A percentile compares a stretch with the other conserved stretches of the same genome.
These are phyloP conservation scores for Phyto melanocephala DNA, from an alignment of 2,888 invertebrate species.

Conservation along the genomic window DNA sequence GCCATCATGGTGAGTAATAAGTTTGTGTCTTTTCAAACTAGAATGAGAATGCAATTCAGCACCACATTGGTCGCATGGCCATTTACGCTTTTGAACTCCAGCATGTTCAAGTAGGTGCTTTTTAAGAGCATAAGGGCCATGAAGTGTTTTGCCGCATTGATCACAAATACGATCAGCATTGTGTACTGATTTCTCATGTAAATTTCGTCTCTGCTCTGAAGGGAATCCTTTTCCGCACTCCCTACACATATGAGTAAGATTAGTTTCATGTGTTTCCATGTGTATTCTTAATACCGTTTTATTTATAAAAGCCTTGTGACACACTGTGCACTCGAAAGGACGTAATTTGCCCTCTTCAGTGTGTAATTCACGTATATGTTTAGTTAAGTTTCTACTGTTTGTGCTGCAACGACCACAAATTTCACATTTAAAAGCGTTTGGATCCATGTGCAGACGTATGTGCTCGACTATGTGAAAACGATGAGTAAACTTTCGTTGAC, in stretches of 20 bases:
- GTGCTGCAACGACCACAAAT: slow-evolving; percentile 65
- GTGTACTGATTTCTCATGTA: slow-evolving; percentile 61
- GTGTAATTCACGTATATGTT: slow-evolving; percentile 65
- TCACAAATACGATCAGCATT: slow-evolving; percentile 62
- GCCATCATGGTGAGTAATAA: slow-evolving; percentile 65
- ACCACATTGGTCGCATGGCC: slow-evolving; percentile 66
- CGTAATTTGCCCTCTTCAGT: slow-evolving; percentile 47
- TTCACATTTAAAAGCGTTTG: slow-evolving; percentile 66
- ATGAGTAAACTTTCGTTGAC: slow-evolving; percentile 66
- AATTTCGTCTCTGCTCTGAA: slow-evolving; percentile 59
- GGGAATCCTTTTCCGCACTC: slow-evolving; percentile 68
- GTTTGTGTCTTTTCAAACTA: slow-evolving; percentile 66
- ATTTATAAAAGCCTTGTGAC: slow-evolving; percentile 64
- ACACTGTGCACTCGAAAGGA: slow-evolving; percentile 62
- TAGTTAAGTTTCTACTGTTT: slow-evolving; percentile 60
- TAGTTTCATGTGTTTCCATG: slow-evolving; percentile 65
- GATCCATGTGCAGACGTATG: slow-evolving; percentile 67
- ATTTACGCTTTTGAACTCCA: slow-evolving; percentile 62
- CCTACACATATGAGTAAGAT: slow-evolving; percentile 64
- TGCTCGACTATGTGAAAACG: slow-evolving; percentile 68
- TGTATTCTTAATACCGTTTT: slow-evolving; percentile 65
- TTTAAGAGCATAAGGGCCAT: slow-evolving; percentile 59
- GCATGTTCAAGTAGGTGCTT: slow-evolving; percentile 63
- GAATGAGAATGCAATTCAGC: slow-evolving; percentile 64
- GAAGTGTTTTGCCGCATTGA: slow-evolving; percentile 63